Percentiles rank a stretch among this genome's conserved stretches.
Evolutionary conservation across 2,888 invertebrate genomes (phyloP).

Genomic region (Epinotia brunnichana): DNA sequence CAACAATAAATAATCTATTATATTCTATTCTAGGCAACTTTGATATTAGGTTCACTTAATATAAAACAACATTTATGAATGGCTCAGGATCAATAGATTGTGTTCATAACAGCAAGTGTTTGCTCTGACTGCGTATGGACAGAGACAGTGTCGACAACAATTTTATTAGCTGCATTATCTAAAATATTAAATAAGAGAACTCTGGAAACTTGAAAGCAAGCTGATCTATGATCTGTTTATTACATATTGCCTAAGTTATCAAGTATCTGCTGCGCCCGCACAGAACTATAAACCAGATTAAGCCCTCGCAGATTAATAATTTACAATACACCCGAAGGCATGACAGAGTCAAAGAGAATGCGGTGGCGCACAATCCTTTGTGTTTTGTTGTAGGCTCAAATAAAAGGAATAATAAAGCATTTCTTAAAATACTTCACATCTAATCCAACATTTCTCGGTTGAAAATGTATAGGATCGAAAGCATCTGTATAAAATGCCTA

Average conservation of each 20-base stretch:
- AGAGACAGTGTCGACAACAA: too few species aligned
- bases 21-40: too few species aligned
- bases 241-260: neutral
- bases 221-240: neutral
- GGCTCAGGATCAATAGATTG: too few species aligned
- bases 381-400: conserved; percentile 9
- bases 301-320: conserved; percentile 29
- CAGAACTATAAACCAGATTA: conserved; percentile 21
- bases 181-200: too few species aligned
- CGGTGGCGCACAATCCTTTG: conserved; percentile 24
- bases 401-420: conserved; percentile 14
- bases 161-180: too few species aligned
- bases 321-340: conserved; percentile 27
- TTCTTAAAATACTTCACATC: conserved; percentile 6
- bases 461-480: neutral
- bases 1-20: too few species aligned
- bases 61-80: too few species aligned
- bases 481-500: conserved; percentile 5
- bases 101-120: too few species aligned
- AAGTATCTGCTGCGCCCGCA: neutral
- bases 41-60: too few species aligned
- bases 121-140: too few species aligned
- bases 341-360: conserved; percentile 29
- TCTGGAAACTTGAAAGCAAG: neutral
- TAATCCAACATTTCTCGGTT: neutral